These are phyloP conservation scores for Rhinella marina DNA, from an alignment of 2,797 vertebrate species.

Conservation along the genomic window DNA sequence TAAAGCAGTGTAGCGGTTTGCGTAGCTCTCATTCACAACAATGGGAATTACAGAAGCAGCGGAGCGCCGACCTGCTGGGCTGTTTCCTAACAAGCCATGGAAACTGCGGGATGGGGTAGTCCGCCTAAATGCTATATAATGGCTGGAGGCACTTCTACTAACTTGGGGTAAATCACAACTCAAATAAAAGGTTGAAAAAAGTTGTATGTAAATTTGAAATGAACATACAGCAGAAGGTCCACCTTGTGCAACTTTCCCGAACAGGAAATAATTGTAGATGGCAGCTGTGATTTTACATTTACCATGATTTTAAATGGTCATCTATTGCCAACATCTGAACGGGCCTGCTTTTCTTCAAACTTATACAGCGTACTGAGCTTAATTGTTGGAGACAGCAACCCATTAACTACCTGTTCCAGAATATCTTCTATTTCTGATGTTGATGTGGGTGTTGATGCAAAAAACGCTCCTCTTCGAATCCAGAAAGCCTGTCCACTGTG, in stretches of 20 bases:
- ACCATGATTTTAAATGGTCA: background rate
- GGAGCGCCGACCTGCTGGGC: no score
- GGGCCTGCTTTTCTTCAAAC: background rate
- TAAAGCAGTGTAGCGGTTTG: background rate
- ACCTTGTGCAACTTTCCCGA: background rate
- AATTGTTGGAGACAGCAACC: background rate
- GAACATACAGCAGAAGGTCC: background rate
- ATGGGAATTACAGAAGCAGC: no score
- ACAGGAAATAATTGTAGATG: background rate
- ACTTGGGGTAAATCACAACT: no score
- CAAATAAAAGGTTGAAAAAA: no score
- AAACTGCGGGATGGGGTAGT: no score
- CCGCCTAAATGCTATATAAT: no score
- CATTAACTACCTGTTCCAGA: background rate
- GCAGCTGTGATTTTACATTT: background rate
- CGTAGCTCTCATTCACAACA: no score
- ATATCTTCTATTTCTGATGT: background rate
- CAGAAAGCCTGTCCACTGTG: conserved; percentile 3
- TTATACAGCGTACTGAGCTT: background rate
- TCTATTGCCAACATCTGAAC: no score
- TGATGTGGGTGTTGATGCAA: conserved; percentile 7
- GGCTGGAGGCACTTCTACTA: no score
- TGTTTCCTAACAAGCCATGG: no score
- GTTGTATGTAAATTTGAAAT: no score
- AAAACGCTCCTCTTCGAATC: background rate